These are phyloP conservation scores for Shinisaurus crocodilurus DNA, from an alignment of 2,113 vertebrate genomes.

Conservation along the genomic window DNA sequence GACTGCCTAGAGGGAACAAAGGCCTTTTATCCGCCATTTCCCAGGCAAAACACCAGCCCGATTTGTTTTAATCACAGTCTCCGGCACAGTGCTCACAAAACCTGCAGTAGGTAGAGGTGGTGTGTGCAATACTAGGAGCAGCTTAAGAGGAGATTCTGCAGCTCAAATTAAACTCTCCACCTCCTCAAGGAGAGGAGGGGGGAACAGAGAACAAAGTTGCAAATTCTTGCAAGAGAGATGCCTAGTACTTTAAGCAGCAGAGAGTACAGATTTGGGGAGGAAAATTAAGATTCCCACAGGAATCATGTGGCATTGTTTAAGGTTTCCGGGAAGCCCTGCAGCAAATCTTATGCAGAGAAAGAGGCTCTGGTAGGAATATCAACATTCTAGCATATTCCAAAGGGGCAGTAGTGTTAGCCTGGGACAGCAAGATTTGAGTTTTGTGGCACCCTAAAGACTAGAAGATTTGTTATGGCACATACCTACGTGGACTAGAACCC, in stretches of 20 bases:
- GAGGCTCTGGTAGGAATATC: background rate
- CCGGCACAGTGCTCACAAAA: background rate
- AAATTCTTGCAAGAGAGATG: background rate
- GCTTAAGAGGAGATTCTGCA: rapidly evolving
- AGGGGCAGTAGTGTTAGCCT: background rate
- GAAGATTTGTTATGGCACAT: background rate
- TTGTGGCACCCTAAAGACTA: background rate
- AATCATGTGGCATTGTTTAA: background rate
- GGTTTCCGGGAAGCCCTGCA: background rate
- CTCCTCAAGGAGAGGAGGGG: background rate
- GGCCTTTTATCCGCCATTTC: background rate
- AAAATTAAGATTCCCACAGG: background rate
- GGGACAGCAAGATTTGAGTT: background rate
- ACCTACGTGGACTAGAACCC: background rate
- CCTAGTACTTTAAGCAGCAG: background rate
- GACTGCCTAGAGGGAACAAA: slow-evolving; percentile 6
- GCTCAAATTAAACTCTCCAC: background rate
- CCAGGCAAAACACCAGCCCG: background rate
- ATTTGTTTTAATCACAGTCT: background rate
- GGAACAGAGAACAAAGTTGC: background rate
- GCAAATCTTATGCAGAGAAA: background rate
- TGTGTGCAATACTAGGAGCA: too few species aligned
- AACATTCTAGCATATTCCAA: background rate
- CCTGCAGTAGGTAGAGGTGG: rapidly evolving
- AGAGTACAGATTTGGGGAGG: background rate